phyloP scores from a whole-genome alignment of 2,888 invertebrate genomes.

The Protophormia terraenovae region DNA sequence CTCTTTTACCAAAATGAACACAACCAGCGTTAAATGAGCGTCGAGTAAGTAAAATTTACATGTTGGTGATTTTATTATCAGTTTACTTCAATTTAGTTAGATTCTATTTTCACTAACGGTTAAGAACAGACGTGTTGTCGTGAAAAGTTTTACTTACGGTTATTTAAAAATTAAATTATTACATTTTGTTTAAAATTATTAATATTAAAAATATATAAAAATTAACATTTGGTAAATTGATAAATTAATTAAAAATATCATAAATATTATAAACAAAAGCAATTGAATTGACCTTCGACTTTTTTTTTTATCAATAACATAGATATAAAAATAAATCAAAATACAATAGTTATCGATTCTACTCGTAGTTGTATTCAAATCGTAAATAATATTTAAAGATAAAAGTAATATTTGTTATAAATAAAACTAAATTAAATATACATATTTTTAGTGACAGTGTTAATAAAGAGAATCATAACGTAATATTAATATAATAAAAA shows the following conservation, averaged over 20 bases:
- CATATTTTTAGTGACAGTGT: neutral
- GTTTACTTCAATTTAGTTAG: neutral
- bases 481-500: too few relatives aligned
- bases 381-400: neutral
- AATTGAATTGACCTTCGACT: constrained; percentile 26
- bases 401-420: neutral
- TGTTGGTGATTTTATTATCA: neutral
- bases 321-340: neutral
- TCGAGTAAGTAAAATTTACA: neutral
- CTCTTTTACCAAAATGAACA: neutral
- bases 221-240: neutral
- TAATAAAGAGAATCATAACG: too few relatives aligned
- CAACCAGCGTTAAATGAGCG: neutral
- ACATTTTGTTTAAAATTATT: too few relatives aligned
- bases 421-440: neutral
- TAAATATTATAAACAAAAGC: neutral
- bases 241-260: neutral
- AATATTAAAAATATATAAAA: too few relatives aligned
- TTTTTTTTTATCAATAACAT: constrained; percentile 12
- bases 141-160: neutral
- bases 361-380: neutral
- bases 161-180: too few relatives aligned
- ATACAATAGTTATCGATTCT: neutral
- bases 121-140: neutral
- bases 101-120: neutral